Evolutionary conservation across 2,113 vertebrate genomes (phyloP), one percentile per base, ranked within the genome.

Genomic region (Epinephelus cyanopodus): DNA sequence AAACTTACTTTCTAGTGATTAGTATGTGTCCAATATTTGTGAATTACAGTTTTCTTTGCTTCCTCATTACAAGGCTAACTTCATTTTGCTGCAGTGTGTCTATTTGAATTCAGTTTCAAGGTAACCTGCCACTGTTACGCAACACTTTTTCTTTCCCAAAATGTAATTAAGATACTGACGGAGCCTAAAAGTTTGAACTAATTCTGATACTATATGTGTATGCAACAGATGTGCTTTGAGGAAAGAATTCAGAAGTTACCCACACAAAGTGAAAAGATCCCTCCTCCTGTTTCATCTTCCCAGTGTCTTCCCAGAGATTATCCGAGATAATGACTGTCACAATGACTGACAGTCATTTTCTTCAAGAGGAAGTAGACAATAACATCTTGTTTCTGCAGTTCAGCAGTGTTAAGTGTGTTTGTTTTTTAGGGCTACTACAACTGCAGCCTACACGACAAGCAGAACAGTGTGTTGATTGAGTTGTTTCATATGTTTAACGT

Each of bases 311-410:
- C n/a, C n/a, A n/a, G n/a, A n/a, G n/a, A n/a, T n/a, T n/a, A n/a
- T n/a, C n/a, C n/a, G n/a, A 45, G 37, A 77, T 79, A 75, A 79
- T 56, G 27, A 45, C 39, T 60, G 73, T 67, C 67, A 47, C 12
- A 3, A 52, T 70, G 42, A 65, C 42, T 70, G 78, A 66, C 78
- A 45, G 39, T 60, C 6, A 2, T 75, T 79, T 53, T 73, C 27
- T 19, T 29, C 7, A 4, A 42, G 50, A 62, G 9, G 13, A 47
- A 37, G 8, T n/a, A 63, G 23, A 69, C 62, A 48, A 81, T 25
- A 15, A 4, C 25, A 1, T 73, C 48, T 73, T 50, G 23, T 62
- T 71, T 67, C 64, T 56, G 53, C 6, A 29, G 75, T 66, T 71
- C 23, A 61, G 15, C 19, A 1, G 3, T 37, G 27, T 77, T 27